Evolutionary conservation across 2,888 invertebrate species (phyloP).

Genomic region (Meloe dianella): DNA sequence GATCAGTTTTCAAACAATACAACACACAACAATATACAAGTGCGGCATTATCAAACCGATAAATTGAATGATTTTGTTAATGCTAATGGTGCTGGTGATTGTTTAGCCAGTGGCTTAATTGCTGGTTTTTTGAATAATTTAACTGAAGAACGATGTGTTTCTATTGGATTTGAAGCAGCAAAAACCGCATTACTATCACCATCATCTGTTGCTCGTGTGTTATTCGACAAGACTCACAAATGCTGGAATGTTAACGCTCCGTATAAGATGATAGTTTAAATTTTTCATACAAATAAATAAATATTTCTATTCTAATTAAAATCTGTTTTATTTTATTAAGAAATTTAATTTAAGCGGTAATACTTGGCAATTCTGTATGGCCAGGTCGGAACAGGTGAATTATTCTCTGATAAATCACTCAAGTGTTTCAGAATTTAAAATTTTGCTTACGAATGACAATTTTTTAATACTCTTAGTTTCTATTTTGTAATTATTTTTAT

Average conservation of each 20-base stretch:
- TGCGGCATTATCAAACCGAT: conserved; percentile 59
- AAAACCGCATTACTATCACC: conserved; percentile 64
- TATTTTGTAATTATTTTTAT: no score
- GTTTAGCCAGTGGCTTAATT: conserved; percentile 75
- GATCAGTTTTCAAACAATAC: conserved; percentile 42
- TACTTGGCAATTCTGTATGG: no score
- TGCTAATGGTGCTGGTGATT: conserved; percentile 86
- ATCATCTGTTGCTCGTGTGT: conserved; percentile 65
- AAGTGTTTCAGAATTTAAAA: no score
- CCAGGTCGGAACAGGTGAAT: no score
- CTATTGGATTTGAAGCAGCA: conserved; percentile 69
- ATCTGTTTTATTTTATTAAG: neutral
- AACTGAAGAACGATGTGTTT: conserved; percentile 66
- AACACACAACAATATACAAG: conserved; percentile 27
- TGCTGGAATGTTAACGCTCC: conserved; percentile 19
- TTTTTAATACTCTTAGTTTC: no score
- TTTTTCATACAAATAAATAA: neutral
- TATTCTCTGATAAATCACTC: no score
- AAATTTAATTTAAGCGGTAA: neutral
- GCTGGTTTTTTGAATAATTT: conserved; percentile 65
- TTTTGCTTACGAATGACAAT: no score
- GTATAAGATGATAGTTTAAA: conserved; percentile 14
- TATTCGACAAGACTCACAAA: conserved; percentile 45
- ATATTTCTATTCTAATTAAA: neutral
- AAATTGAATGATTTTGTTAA: conserved; percentile 64